Percentiles rank a stretch among this genome's conserved stretches.
These are phyloP conservation scores for Scaptomyza hsui DNA, from an alignment of 1,140 invertebrate genomes.

Conservation along the genomic window DNA sequence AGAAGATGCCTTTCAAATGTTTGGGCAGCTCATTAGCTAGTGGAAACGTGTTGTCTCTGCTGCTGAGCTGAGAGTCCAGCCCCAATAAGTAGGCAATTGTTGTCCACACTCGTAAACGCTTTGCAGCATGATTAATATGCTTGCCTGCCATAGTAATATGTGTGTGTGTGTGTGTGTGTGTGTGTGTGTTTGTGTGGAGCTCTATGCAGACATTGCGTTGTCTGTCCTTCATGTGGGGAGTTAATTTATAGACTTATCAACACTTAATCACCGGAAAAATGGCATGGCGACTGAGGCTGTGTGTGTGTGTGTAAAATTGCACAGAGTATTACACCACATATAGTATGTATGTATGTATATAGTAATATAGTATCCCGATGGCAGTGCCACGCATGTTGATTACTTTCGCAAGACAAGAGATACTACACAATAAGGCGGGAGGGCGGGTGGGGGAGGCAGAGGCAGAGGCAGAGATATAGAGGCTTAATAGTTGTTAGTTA, in stretches of 20 bases:
- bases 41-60: slow-evolving; percentile 15
- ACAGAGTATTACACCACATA: slow-evolving; percentile 21
- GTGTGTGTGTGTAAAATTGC: slow-evolving; percentile 32
- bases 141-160: neutral
- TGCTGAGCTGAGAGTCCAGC: neutral
- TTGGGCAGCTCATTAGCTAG: slow-evolving; percentile 32
- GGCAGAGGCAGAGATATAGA: slow-evolving; percentile 14
- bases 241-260: slow-evolving; percentile 83
- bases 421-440: slow-evolving; percentile 21
- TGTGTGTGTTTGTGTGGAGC: slow-evolving; percentile 9
- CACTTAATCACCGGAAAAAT: slow-evolving; percentile 83
- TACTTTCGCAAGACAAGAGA: slow-evolving; percentile 47
- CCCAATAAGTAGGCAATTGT: slow-evolving; percentile 56
- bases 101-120: slow-evolving; percentile 47
- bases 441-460: neutral
- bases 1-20: neutral
- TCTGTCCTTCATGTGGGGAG: slow-evolving; percentile 44
- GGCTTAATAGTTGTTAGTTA: slow-evolving; percentile 83
- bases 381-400: slow-evolving; percentile 77
- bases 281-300: slow-evolving; percentile 52
- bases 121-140: slow-evolving; percentile 69
- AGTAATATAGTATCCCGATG: slow-evolving; percentile 10
- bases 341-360: slow-evolving; percentile 11
- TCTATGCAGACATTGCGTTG: slow-evolving; percentile 21
- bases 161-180: neutral